Base-by-base conservation (phyloP, 2,888 invertebrate genomes). In the Harpalus rufipes region DNA sequence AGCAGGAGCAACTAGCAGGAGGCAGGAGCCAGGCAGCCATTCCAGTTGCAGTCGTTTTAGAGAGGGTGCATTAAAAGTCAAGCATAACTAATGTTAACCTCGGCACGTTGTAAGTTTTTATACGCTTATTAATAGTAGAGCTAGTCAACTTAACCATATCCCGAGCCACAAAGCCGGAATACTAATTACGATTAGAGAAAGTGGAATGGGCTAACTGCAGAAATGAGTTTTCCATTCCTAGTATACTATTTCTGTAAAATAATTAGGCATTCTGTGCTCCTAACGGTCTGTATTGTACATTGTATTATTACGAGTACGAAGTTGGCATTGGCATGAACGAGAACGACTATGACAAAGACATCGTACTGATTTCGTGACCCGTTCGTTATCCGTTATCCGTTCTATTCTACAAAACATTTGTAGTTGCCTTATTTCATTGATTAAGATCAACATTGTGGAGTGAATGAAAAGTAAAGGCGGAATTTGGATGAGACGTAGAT, bases 391-490 rank as follows among this genome's bases (percentile, higher is more conserved):
- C n/a, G 58, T 10, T 44, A 21, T 12, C 68, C 14, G 68, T 10
- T 68, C 68, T 68, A 14, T 68, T 68, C 39, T 68, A 68, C 39
- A 68, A 68, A 68, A 68, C 68, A 68, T 39, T 68, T 68, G 68
- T 68, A 68, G 68, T 68, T 68, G 68, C 68, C 68, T 68, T 68
- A 68, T 68, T 68, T 68, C 68, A 68, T 39, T 68, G 68, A 68
- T 68, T 68, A 39, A 39, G 68, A 68, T 68, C 68, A 68, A 68
- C 68, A 68, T 68, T 68, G 68, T 68, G 68, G 68, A 68, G 68
- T 32, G 68, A 68, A 65, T 65, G 65, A 65, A 68, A 68, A 68
- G 68, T 68, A 39, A 63, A 68, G 32, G 25, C 6, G 32, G 39
- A 68, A 14, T 68, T 68, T 68, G 68, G 68, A 68, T 68, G 68